Evolutionary conservation across 2,797 vertebrate species (phyloP), one percentile per base, ranked within the genome.

Genomic region (Sebastes jordani): DNA sequence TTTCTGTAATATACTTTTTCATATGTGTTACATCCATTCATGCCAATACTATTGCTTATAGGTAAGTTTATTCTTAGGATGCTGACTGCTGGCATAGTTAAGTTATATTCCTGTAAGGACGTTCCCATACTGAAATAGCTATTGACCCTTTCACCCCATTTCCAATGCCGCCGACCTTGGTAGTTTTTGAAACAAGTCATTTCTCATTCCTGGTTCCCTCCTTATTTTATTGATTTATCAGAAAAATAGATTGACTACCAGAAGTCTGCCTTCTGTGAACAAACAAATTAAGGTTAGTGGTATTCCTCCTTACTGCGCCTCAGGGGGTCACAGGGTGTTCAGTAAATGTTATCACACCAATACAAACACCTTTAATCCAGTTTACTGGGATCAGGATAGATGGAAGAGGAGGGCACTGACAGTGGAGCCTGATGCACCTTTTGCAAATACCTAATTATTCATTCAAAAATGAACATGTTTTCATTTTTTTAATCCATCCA

Each of bases 151-250:
- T 89, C 64, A 89, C 83, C 89, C 38, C 78, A 60, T 76, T 81
- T 80, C 84, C 55, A 78, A 8, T 60, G 74, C 66, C 82, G 75
- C 68, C 82, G 78, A 78, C 73, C 85, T 83, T 81, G 56, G 78
- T 82, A 68, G 64, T 75, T 88, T 91, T 74, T 87, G 36, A 89
- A 87, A 86, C 9, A 0, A 74, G 46, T 84, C 49, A 86, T 93
- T 92, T 78, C 56, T 94, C 80, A 91, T 82, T 68, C 71, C 32
- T 71, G 56, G 60, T 79, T 75, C 30, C 83, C 62, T 81, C 81
- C 82, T 66, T 71, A 11, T 74, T 84, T 49, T 59, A 93, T 91
- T 92, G 92, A 95, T 94, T 91, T 81, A 78, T 82, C 70, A 80
- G 76, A 83, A 58, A 71, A 85, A 84, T 46, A 49, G 6, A 93